Evolutionary conservation across 2,888 invertebrate species (phyloP).

Genomic region (Pemphredon lugubris): DNA sequence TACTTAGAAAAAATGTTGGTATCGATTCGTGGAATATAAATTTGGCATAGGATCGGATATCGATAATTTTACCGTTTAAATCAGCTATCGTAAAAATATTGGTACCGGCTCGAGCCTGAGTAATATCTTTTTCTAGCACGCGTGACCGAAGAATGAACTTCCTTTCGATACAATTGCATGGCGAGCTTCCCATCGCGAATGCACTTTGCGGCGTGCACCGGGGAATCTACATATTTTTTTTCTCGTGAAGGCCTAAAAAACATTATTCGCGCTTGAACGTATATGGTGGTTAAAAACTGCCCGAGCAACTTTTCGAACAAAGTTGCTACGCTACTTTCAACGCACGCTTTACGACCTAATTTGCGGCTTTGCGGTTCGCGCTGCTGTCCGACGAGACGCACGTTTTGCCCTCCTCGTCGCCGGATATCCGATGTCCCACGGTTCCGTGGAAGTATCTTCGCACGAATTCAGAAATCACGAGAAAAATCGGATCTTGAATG

Average conservation of each 20-base stretch:
- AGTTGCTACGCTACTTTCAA: slow-evolving; percentile 24
- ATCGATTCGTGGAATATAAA: no score
- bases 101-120: no score
- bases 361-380: slow-evolving; percentile 34
- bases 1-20: no score
- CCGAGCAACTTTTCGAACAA: slow-evolving; percentile 15
- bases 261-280: slow-evolving; percentile 2
- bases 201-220: not conserved
- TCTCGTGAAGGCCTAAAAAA: slow-evolving; percentile 14
- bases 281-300: not conserved
- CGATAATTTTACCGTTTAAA: no score
- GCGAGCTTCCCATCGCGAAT: not conserved
- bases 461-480: not conserved
- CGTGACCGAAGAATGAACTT: no score
- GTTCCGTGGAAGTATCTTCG: no score
- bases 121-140: no score
- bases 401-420: not conserved
- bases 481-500: slow-evolving; percentile 8
- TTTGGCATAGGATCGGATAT: no score
- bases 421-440: not conserved
- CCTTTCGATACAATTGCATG: no score
- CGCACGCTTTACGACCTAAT: slow-evolving; percentile 42
- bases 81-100: no score
- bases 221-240: not conserved
- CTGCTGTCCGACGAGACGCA: not conserved